phyloP scores from a whole-genome alignment of 2,888 invertebrate genomes.

The Aphodius granarius region DNA sequence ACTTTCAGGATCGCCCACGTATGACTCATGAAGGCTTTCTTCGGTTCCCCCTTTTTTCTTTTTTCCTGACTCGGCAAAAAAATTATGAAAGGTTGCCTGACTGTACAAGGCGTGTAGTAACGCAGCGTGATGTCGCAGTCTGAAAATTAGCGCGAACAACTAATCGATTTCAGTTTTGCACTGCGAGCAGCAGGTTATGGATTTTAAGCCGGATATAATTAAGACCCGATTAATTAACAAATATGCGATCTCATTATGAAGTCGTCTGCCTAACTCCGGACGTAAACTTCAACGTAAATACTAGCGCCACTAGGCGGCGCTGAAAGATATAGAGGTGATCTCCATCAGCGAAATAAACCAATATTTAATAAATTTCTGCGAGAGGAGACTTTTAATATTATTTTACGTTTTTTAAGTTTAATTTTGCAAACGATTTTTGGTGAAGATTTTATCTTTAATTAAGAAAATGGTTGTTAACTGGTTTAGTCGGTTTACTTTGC shows the following conservation, averaged over 20 bases:
- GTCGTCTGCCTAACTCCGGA: not conserved
- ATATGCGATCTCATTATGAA: not conserved
- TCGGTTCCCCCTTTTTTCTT: not conserved
- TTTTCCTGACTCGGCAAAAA: not conserved
- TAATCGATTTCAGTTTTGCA: not conserved
- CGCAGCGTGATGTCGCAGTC: not conserved
- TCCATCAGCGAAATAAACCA: too few species aligned
- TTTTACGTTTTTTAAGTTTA: too few species aligned
- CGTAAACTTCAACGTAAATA: not conserved
- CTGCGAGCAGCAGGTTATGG: not conserved
- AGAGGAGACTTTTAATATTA: too few species aligned
- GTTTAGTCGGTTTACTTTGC: too few species aligned
- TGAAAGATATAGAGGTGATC: too few species aligned
- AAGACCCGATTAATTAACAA: not conserved
- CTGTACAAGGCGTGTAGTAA: not conserved
- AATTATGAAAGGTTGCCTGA: not conserved
- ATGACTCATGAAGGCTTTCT: not conserved
- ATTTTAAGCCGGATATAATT: not conserved
- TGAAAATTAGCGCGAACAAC: not conserved
- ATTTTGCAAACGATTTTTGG: too few species aligned
- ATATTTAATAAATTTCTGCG: too few species aligned
- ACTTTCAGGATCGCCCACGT: not conserved
- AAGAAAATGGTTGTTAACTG: too few species aligned
- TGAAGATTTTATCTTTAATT: too few species aligned
- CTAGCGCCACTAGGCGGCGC: too few species aligned